Base-by-base conservation (phyloP, 30 jellyfish, hydroid and myxozoan species). In the Euphysa ruthae region DNA sequence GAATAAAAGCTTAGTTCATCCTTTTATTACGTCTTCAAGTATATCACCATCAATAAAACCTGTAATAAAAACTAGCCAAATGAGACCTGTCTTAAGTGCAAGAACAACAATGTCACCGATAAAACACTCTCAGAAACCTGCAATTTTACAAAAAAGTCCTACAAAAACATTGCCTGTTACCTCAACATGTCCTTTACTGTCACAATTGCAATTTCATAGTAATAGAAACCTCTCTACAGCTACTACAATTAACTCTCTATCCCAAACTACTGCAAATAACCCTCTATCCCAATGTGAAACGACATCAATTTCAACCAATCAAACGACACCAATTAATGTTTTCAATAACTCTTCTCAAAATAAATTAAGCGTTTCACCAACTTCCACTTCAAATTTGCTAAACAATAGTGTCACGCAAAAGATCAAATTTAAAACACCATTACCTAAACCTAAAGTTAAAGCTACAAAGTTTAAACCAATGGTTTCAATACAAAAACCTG, bases 361-460 rank as follows among this genome's bases (percentile, higher is more conserved):
- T 46, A 68, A 49, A 22, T 12, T 19, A n/a, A 19, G 8, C 46
- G 25, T 12, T 21, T 42, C 80, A 8, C 15, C 69, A 0, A 38
- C 15, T 6, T 20, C 52, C 0, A 21, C 32, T 25, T 22, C 50
- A n/a, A 68, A 19, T 68, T 43, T 24, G 22, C 54, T 19, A 6
- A 43, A 20, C 43, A 34, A 34, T 23, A 38, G 80, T 49, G 18
- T 75, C 43, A 52, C 73, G 43, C 95, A 82, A 66, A 78, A 78
- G 52, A 68, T 79, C 77, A 78, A 77, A 58, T 85, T 85, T 71
- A 85, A 85, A 51, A 63, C 96, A 15, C 96, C 96, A 15, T 20
- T 66, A n/a, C 85, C 90, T 0, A 78, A 78, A 58, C 77, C 76
- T 66, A 72, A 73, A 65, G 82, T 63, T 20, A 85, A 85, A 58